These are phyloP conservation scores for Lycophotia porphyrea DNA, from an alignment of 2,888 invertebrate genomes.

Conservation along the genomic window DNA sequence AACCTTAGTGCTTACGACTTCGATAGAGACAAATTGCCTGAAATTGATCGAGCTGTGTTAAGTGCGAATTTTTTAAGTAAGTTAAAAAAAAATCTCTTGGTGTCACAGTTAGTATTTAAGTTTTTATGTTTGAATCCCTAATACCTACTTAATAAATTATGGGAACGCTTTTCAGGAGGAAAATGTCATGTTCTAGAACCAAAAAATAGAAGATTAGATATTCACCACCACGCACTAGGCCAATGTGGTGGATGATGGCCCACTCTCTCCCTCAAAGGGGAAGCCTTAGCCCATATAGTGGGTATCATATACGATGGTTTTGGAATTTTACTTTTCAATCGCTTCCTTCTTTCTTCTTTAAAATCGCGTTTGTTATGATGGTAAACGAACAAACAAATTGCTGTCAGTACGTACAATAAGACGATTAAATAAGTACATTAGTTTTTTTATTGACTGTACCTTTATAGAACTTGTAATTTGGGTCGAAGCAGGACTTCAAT, in stretches of 20 bases:
- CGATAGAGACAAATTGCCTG: constrained; percentile 16
- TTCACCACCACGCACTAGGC: not conserved
- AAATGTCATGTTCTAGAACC: not conserved
- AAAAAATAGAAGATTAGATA: not conserved
- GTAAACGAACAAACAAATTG: too few species aligned
- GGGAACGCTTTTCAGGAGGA: not conserved
- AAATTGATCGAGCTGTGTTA: constrained; percentile 10
- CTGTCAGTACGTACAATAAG: too few species aligned
- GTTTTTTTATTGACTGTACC: too few species aligned
- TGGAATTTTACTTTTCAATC: not conserved
- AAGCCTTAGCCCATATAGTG: not conserved
- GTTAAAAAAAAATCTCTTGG: not conserved
- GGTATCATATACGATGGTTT: not conserved
- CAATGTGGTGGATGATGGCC: not conserved
- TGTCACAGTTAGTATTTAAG: not conserved
- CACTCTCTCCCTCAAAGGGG: not conserved
- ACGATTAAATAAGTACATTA: too few species aligned
- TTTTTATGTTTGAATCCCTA: too few species aligned
- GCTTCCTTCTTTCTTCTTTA: too few species aligned
- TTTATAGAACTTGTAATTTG: too few species aligned
- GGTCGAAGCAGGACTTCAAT: too few species aligned
- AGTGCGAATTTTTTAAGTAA: not conserved
- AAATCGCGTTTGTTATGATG: too few species aligned
- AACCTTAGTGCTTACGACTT: not conserved
- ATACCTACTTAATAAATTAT: not conserved